Evolutionary conservation across 2,888 invertebrate genomes (phyloP).

Genomic region (Pemphredon lugubris): DNA sequence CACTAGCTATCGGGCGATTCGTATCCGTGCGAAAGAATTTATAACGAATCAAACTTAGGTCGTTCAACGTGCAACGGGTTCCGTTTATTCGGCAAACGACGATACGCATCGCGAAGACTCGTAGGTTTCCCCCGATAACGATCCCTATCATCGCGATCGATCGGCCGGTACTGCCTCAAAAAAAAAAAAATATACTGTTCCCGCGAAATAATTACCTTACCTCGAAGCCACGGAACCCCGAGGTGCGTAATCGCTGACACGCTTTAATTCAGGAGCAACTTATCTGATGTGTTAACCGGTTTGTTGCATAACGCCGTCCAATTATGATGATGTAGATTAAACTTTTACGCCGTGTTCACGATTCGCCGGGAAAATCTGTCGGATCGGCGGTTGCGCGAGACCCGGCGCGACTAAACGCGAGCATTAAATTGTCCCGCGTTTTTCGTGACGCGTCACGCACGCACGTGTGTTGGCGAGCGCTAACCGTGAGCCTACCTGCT

Average conservation of each 20-base stretch:
- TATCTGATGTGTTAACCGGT: conserved; percentile 58
- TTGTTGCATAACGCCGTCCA: conserved; percentile 47
- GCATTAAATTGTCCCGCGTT: conserved; percentile 23
- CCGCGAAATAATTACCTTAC: conserved; percentile 50
- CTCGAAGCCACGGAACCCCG: conserved; percentile 40
- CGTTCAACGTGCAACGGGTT: no score
- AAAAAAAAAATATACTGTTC: conserved; percentile 12
- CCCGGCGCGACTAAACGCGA: conserved; percentile 15
- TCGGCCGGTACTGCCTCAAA: conserved; percentile 21
- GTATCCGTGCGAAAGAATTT: no score
- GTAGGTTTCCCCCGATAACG: conserved; percentile 10
- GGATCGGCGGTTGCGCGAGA: neutral
- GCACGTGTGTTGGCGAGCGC: conserved; percentile 31
- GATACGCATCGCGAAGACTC: conserved; percentile 26
- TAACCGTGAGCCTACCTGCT: conserved; percentile 8
- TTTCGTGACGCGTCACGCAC: conserved; percentile 18
- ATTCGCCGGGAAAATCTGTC: conserved; percentile 44
- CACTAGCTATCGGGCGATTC: no score
- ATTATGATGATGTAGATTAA: conserved; percentile 57
- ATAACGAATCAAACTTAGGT: neutral
- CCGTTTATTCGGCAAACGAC: no score
- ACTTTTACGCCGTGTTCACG: conserved; percentile 31
- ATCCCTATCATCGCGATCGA: conserved; percentile 34
- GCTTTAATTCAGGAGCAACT: conserved; percentile 49
- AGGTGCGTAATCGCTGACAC: conserved; percentile 56